Evolutionary conservation across 2,888 invertebrate species (phyloP), one percentile per base, ranked within the genome.

Genomic region (Tetheella fluctuosa): DNA sequence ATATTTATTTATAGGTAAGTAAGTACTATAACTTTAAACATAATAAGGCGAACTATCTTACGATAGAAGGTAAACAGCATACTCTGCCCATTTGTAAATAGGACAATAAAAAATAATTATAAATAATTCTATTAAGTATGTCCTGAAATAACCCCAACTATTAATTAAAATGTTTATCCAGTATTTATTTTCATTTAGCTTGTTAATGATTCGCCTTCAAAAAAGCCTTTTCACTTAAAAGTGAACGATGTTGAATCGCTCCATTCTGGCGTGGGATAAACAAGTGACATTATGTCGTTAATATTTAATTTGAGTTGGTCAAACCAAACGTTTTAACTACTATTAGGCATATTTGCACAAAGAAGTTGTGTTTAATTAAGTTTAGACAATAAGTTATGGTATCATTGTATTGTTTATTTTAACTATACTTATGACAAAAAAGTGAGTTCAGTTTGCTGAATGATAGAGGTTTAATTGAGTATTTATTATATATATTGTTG

Each of bases 401-500:
- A 91, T 91, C 89, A 90, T 91, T 89, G 85, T 90, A 88, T 90
- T 87, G 82, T 90, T 91, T 90, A 82, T 82, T 90, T 92, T 86
- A 81, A 90, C 81, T 89, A 88, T 90, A 90, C 85, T 90, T 89
- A 90, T 89, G 91, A 92, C 91, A 91, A 92, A 91, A 87, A 93
- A 92, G 93, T 93, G 92, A 93, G 90, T 93, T 93, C 90, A 93
- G 90, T 93, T 92, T 91, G 92, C 93, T 91, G 91, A 91, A 93
- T 90, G 91, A 93, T 93, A 93, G 92, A 92, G 88, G 86, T 93
- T 93, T 92, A 92, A 92, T 93, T 93, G 92, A 93, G 87, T 93
- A 93, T 92, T 92, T 93, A 93, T 91, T 93, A 93, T 91, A 92
- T 92, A 93, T 93, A 93, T 93, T 93, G 93, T 94, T 94, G 93